These are phyloP conservation scores for Stomorhina lunata DNA, from an alignment of 2,888 invertebrate species.

Conservation along the genomic window DNA sequence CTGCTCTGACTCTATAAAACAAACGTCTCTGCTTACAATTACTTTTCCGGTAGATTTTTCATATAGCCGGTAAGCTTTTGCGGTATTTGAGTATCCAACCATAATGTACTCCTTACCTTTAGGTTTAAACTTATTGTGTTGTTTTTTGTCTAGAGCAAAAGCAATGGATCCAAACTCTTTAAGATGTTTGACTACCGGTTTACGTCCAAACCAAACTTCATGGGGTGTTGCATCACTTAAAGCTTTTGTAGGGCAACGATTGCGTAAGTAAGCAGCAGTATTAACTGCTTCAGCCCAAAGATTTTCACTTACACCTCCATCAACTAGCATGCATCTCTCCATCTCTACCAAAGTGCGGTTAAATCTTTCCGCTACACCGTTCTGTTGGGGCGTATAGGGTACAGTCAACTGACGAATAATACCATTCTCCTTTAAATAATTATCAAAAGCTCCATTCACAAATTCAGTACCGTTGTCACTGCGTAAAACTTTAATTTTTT, in stretches of 20 bases:
- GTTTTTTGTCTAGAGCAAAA: conserved; percentile 10
- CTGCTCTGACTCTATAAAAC: conserved; percentile 14
- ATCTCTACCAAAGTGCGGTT: not conserved
- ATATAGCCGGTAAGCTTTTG: conserved; percentile 47
- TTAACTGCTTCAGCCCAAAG: not conserved
- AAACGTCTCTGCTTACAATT: conserved; percentile 42
- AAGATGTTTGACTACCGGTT: conserved; percentile 7
- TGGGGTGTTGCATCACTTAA: not conserved
- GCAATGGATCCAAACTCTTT: conserved; percentile 7
- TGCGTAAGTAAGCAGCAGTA: not conserved
- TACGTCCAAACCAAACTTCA: conserved; percentile 1
- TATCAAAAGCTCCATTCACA: too few species aligned
- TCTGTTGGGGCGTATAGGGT: not conserved
- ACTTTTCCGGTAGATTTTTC: conserved; percentile 2
- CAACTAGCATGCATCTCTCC: not conserved
- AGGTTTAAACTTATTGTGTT: conserved; percentile 12
- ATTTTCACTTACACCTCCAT: not conserved
- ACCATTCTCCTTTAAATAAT: too few species aligned
- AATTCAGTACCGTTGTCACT: too few species aligned
- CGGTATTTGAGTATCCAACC: conserved; percentile 10
- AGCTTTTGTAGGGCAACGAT: not conserved
- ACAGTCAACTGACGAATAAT: too few species aligned
- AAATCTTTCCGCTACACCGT: not conserved
- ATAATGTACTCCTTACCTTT: conserved; percentile 8
- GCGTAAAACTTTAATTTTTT: too few species aligned